Percentiles rank a stretch among this genome's conserved stretches.
Evolutionary conservation across 2,888 invertebrate genomes (phyloP).

Genomic region (Apocheima hispidaria): DNA sequence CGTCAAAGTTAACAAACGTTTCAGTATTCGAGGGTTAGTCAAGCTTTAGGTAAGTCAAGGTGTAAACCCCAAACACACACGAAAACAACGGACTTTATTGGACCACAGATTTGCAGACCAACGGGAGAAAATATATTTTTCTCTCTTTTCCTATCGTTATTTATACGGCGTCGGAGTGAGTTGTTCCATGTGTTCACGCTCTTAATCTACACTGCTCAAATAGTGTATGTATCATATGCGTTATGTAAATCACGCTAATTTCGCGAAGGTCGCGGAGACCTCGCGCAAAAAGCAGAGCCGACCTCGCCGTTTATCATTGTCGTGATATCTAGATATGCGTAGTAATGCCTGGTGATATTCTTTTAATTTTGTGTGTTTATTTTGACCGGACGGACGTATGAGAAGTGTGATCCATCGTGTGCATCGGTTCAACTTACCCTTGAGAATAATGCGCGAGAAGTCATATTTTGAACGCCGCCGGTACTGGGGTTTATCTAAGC

Average conservation of each 20-base stretch:
- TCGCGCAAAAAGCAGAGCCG: conserved; percentile 77
- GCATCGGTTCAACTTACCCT: conserved; percentile 29
- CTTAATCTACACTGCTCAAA: too few species aligned
- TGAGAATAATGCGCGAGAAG: conserved; percentile 2
- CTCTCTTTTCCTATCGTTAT: too few species aligned
- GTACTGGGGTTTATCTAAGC: background rate
- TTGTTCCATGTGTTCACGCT: too few species aligned
- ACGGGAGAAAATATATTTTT: too few species aligned
- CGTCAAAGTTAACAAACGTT: too few species aligned
- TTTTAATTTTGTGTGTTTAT: conserved; percentile 63
- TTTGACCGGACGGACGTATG: conserved; percentile 56
- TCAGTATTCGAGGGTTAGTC: too few species aligned
- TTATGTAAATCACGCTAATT: conserved; percentile 82
- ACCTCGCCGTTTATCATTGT: conserved; percentile 79
- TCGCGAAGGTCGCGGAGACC: conserved; percentile 77
- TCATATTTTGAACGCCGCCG: background rate
- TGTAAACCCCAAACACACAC: too few species aligned
- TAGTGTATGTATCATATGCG: conserved; percentile 65
- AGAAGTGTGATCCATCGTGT: conserved; percentile 4
- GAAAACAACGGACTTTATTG: too few species aligned
- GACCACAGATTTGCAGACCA: too few species aligned
- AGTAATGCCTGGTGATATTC: conserved; percentile 69
- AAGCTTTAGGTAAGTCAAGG: too few species aligned
- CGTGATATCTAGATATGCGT: conserved; percentile 77
- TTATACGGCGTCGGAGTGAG: too few species aligned